Evolutionary conservation across 2,888 invertebrate species (phyloP).

Genomic region (Cepaea hortensis): DNA sequence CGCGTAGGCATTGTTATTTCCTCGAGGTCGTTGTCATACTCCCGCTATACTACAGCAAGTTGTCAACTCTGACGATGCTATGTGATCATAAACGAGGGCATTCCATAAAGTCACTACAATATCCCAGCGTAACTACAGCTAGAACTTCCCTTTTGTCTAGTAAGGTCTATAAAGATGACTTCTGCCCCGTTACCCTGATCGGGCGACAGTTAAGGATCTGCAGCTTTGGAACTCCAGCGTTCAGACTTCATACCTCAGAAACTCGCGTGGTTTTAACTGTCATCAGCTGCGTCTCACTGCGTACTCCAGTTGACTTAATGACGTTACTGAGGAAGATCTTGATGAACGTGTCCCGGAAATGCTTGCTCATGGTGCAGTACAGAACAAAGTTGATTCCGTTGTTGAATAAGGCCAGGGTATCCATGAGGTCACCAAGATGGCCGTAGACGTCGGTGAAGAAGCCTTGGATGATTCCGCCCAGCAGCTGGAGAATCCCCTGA

Average conservation of each 20-base stretch:
- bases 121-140: too few relatives aligned
- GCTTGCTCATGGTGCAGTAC: slow-evolving; percentile 95
- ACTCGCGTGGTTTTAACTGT: slow-evolving; percentile 63
- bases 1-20: too few relatives aligned
- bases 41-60: too few relatives aligned
- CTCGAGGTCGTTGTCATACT: too few relatives aligned
- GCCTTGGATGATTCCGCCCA: slow-evolving; percentile 86
- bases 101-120: too few relatives aligned
- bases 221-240: too few relatives aligned
- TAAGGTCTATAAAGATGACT: too few relatives aligned
- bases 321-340: slow-evolving; percentile 80
- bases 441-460: slow-evolving; percentile 82
- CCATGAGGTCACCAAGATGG: slow-evolving; percentile 85
- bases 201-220: too few relatives aligned
- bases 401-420: slow-evolving; percentile 91
- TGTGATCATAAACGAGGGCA: too few relatives aligned
- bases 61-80: too few relatives aligned
- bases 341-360: slow-evolving; percentile 84
- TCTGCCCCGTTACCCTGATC: too few relatives aligned
- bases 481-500: slow-evolving; percentile 84
- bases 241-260: slow-evolving; percentile 57
- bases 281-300: slow-evolving; percentile 60
- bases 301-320: slow-evolving; percentile 55
- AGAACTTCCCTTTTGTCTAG: too few relatives aligned
- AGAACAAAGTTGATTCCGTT: slow-evolving; percentile 94